Conservation (phyloP, 2,113 vertebrate genomes). For the Petroica traversi region DNA sequence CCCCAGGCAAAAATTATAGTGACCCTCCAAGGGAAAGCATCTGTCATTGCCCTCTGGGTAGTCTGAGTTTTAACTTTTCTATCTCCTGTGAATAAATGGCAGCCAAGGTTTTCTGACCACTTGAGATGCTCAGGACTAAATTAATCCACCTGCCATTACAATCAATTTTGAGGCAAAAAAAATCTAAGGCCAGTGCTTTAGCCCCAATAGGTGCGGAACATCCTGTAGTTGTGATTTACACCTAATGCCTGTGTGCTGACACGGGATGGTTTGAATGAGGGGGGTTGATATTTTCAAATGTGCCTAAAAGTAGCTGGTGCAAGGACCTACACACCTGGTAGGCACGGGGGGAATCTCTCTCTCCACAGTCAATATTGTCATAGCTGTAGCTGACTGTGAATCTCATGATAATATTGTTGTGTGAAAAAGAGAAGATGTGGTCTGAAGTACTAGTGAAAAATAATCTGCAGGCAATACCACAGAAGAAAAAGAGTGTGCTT, state of each 20-base stretch:
- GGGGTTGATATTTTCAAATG: background rate
- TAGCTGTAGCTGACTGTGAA: background rate
- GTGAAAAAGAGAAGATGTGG: background rate
- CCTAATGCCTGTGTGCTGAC: background rate
- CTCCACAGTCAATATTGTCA: background rate
- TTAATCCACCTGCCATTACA: background rate
- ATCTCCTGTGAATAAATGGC: background rate
- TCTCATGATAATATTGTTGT: background rate
- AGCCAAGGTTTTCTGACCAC: background rate
- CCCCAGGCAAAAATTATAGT: background rate
- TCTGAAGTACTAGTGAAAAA: background rate
- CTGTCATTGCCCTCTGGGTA: background rate
- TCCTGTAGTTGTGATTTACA: accelerated
- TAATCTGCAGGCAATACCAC: background rate
- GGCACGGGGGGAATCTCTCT: too few species aligned
- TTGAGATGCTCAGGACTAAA: background rate
- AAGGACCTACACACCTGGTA: background rate
- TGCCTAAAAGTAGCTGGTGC: background rate
- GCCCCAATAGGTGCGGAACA: accelerated
- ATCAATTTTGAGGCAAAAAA: background rate
- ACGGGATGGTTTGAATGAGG: background rate
- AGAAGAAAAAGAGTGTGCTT: background rate
- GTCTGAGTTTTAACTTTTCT: background rate
- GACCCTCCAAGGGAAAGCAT: background rate
- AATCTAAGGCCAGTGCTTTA: background rate